Percentiles rank a stretch among this genome's conserved stretches.
phyloP scores from a whole-genome alignment of 2,797 vertebrate species.

The Bovichtus diacanthus region DNA sequence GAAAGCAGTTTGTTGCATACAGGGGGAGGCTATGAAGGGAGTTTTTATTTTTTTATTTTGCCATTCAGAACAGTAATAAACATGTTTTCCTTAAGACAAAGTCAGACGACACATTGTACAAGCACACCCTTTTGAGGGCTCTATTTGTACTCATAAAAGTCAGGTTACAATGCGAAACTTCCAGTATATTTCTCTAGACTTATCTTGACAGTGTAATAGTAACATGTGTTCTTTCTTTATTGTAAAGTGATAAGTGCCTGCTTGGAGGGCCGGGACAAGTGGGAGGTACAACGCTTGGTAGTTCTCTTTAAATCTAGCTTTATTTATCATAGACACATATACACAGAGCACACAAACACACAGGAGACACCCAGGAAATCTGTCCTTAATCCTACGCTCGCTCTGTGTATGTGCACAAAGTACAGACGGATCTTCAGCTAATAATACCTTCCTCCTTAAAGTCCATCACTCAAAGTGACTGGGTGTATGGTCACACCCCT shows the following conservation, averaged over 20 bases:
- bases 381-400: conserved; percentile 36
- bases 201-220: neutral
- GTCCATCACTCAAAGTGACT: conserved; percentile 23
- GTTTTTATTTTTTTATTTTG: neutral
- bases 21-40: neutral
- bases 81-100: neutral
- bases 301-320: conserved; percentile 12
- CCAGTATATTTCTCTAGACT: neutral
- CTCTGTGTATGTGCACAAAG: conserved; percentile 17
- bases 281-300: conserved; percentile 19
- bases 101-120: neutral
- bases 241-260: conserved; percentile 1
- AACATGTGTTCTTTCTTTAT: neutral
- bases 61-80: neutral
- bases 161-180: neutral
- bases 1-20: neutral
- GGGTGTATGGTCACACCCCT: conserved; percentile 4
- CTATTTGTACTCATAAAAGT: neutral
- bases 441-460: conserved; percentile 40
- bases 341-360: conserved; percentile 6
- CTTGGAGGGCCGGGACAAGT: conserved; percentile 1
- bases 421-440: conserved; percentile 37
- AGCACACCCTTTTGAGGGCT: neutral
- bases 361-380: conserved; percentile 34
- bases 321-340: conserved; percentile 31